Base-by-base conservation (phyloP, 1,140 invertebrate genomes). In the Cherax destructor region DNA sequence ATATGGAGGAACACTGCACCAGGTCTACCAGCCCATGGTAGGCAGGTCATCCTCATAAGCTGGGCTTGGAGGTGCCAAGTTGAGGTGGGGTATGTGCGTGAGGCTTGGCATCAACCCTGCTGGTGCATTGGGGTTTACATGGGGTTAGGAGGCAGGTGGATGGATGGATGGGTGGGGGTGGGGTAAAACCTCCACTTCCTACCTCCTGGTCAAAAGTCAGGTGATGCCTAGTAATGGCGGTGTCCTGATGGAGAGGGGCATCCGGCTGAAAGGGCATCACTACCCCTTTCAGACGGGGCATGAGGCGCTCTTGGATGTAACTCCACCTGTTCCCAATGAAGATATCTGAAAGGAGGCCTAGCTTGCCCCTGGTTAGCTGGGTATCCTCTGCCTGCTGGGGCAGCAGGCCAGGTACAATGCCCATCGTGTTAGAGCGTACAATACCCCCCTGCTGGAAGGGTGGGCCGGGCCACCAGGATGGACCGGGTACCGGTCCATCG, bases 361-460 rank as follows among this genome's bases (percentile, higher is more conserved):
- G 4, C 16, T 56, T 50, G 47, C 87, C 87, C 21, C 61, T 41
- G 24, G 10, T 11, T 11, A 49, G 47, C 77, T 79, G 11, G 11
- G 3, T 0, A 11, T 6, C 4, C 47, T 5, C 77, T 50, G 30
- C 41, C 80, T 61, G 61, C 61, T 11, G 21, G 6, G 61, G 61
- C 61, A 18, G 16, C 52, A 13, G 13, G 61, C 18, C 56, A 59
- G 9, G 56, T 2, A 41, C 30, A 41, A 41, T 41, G 30, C 52
- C 52, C 52, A 56, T 5, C 83, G 18, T 13, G 61, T 11, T 11
- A 18, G 61, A 21, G 1, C 5, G 61, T 5, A 89, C 79, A 18
- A 89, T 50, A 10, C 87, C 87, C 13, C 87, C 87, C 65, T 89
- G 87, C 87, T 76, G 87, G 9, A 89, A n/a, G 16, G 87, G 87